phyloP scores from a whole-genome alignment of 1,140 invertebrate species.

The Tribolium madens region DNA sequence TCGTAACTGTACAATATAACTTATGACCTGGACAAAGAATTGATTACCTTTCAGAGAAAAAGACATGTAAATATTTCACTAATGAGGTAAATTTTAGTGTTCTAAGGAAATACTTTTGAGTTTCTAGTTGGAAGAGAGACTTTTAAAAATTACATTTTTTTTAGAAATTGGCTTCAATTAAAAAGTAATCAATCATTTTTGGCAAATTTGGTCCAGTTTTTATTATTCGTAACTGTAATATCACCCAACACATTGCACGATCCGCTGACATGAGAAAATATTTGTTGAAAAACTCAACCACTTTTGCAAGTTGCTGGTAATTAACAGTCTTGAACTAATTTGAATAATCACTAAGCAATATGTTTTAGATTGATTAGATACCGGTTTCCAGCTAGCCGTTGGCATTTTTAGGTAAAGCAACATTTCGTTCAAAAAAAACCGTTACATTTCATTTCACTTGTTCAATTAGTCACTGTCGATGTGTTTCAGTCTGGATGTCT shows the following conservation, averaged over 20 bases:
- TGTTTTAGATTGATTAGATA: slow-evolving; percentile 1
- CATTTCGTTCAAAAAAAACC: background rate
- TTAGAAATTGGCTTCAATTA: too few relatives aligned
- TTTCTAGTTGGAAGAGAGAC: background rate
- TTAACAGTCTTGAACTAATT: background rate
- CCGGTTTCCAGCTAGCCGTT: background rate
- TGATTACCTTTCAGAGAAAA: background rate
- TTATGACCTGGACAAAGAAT: background rate
- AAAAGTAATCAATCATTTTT: background rate
- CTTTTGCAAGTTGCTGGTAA: background rate
- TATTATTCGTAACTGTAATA: background rate
- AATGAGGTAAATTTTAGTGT: too few relatives aligned
- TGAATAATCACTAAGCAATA: slow-evolving; percentile 1
- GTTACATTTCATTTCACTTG: background rate
- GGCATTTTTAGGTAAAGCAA: background rate
- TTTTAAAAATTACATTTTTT: too few relatives aligned
- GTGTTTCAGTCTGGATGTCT: background rate
- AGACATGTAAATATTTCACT: too few relatives aligned
- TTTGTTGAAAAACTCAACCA: background rate
- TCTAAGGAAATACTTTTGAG: too few relatives aligned
- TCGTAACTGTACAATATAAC: too few relatives aligned
- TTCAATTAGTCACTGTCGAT: background rate
- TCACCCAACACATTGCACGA: background rate
- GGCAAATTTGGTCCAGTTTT: background rate
- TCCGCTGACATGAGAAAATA: background rate